phyloP scores from a whole-genome alignment of 2,888 invertebrate species.

The Dinocampus coccinellae region DNA sequence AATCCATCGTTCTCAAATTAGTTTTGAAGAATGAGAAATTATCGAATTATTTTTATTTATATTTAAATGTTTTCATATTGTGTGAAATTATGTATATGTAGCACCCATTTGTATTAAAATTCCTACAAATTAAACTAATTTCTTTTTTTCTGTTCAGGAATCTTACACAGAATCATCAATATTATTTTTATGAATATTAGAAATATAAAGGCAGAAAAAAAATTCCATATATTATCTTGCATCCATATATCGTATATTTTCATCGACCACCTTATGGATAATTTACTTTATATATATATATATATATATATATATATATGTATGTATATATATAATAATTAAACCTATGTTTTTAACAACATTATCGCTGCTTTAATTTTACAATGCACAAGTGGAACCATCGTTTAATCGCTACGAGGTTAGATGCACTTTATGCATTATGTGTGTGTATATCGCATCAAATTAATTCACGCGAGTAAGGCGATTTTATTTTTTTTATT shows the following conservation, averaged over 20 bases:
- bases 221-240: slow-evolving; percentile 42
- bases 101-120: not conserved
- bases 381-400: not conserved
- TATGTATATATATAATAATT: slow-evolving; percentile 14
- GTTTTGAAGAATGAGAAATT: not conserved
- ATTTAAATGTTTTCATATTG: not conserved
- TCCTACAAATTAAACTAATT: not conserved
- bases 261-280: slow-evolving; percentile 56
- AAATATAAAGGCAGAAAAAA: not conserved
- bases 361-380: slow-evolving; percentile 2
- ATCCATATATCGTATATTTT: slow-evolving; percentile 66
- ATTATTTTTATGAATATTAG: not conserved
- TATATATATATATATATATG: slow-evolving; percentile 1
- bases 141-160: not conserved
- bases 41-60: not conserved
- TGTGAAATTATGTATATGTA: not conserved
- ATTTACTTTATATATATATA: slow-evolving; percentile 23
- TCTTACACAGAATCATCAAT: not conserved
- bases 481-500: slow-evolving; percentile 16
- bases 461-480: not conserved
- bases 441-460: not conserved
- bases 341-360: slow-evolving; percentile 17
- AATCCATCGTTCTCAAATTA: not conserved
- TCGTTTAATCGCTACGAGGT: slow-evolving; percentile 28
- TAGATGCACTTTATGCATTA: not conserved